Base-by-base conservation (phyloP, 2,888 invertebrate genomes). In the Trichacis sp. region DNA sequence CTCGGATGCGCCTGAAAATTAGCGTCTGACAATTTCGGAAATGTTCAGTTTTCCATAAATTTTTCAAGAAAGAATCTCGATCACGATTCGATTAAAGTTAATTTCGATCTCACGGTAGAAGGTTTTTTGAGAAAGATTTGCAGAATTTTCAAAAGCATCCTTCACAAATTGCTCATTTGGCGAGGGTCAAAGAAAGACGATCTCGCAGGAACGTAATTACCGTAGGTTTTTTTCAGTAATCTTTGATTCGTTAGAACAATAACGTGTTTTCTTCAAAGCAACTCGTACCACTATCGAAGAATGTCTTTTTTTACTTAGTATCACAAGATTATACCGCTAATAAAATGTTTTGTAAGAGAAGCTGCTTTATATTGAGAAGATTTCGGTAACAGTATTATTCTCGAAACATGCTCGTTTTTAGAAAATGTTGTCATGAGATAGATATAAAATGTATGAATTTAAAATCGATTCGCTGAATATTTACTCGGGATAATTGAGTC, bases 251-350 rank as follows among this genome's bases (percentile, higher is more conserved):
- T 60, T 33, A 47, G 54, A 66, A 66, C 54, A 66, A 62, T 24
- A 67, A 63, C 14, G 62, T 66, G 54, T 68, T 54, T n/a, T 52
- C 40, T 63, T 68, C 50, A 61, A 74, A 72, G 72, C 73, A 64
- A 68, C 62, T 70, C 71, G 65, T 63, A 60, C 67, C 69, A 67
- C 64, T 49, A 70, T 72, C 71, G 69, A 74, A 74, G 73, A 77
- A 76, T 74, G 71, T 69, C 64, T 43, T 73, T 71, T 69, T 75
- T 68, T 75, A 11, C 8, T 6, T 77, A 75, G 71, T 82, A 81
- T 82, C 81, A 82, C 81, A 80, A 79, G 73, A 77, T 73, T 76
- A 77, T 69, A 71, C 74, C 76, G 80, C 78, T 72, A 74, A 50
- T 68, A 50, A 60, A 60, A 55, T 54, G 60, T 55, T 50, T 33